phyloP scores from a whole-genome alignment of 1,140 invertebrate genomes.

The Achatina immaculata region DNA sequence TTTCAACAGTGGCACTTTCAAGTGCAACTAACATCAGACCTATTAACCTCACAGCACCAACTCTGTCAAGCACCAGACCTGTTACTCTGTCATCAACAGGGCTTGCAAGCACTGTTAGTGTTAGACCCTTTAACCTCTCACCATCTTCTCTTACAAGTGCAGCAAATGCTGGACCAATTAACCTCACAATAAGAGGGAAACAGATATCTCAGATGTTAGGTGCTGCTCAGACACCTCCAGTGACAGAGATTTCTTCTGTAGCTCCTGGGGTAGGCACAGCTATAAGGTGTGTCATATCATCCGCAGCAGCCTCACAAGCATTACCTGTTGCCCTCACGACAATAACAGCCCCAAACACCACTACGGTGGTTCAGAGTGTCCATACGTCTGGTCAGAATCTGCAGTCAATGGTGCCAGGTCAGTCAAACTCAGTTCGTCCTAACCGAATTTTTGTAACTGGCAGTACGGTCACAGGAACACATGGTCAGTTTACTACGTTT shows the following conservation, averaged over 20 bases:
- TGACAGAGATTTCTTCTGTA: neutral
- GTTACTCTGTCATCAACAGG: neutral
- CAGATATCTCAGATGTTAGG: neutral
- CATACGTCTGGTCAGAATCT: neutral
- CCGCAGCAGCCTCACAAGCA: neutral
- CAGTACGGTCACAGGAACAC: slow-evolving; percentile 9
- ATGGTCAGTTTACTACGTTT: neutral
- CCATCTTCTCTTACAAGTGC: neutral
- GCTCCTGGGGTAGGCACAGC: neutral
- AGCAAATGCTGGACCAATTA: neutral
- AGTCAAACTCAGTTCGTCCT: slow-evolving; percentile 1
- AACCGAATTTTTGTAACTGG: slow-evolving; percentile 32
- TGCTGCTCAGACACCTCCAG: neutral
- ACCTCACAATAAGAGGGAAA: neutral
- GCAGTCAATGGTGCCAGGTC: neutral
- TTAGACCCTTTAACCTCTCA: neutral
- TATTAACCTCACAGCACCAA: neutral
- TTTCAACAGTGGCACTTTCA: neutral
- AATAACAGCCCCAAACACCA: neutral
- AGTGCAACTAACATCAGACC: neutral
- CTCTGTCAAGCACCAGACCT: neutral
- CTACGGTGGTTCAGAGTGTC: slow-evolving; percentile 1
- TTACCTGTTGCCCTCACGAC: neutral
- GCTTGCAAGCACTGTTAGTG: neutral
- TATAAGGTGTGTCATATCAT: no score